Evolutionary conservation across 2,888 invertebrate species (phyloP), one percentile per base, ranked within the genome.

Genomic region (Metallyticus violacea): DNA sequence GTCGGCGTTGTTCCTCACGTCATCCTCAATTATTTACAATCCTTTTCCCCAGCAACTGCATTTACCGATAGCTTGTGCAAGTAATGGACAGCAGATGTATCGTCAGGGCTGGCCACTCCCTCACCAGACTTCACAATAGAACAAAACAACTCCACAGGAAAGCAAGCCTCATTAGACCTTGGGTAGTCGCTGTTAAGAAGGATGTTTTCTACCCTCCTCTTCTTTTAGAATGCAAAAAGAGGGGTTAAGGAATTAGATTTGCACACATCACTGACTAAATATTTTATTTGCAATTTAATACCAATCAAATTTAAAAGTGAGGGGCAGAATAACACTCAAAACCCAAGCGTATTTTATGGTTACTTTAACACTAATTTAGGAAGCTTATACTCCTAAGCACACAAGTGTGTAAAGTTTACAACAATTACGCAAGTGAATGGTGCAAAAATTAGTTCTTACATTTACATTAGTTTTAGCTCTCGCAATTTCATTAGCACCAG

Each of bases 1-100:
- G 30, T 9, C 25, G 40, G 40, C 40, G 40, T 62, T 62, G 22
- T 62, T 62, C 40, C 40, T 62, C 40, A 62, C 27, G 80, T 28
- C 27, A 27, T 80, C 62, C 81, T n/a, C 81, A 81, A 30, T 81
- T 81, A 81, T 25, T 30, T 81, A 81, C 40, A 81, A 81, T 81
- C 81, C 30, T 30, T 80, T 27, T 28, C 27, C n/a, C 6, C 79
- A 7, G 6, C 26, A 1, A 78, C 6, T 78, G 78, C 9, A 79
- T 79, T 81, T 29, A n/a, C 29, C 15, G 80, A 80, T 80, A 80
- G 28, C 15, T 80, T 29, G n/a, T 30, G 25, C 79, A 15, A 9
- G 22, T 80, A 28, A 80, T 80, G 28, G 79, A 25, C 7, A 81
- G 7, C 81, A 81, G 81, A 81, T 81, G 81, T 62, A 62, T 22